Evolutionary conservation across 1,140 invertebrate genomes (phyloP), one percentile per base, ranked within the genome.

Genomic region (Scaptomyza hsui): DNA sequence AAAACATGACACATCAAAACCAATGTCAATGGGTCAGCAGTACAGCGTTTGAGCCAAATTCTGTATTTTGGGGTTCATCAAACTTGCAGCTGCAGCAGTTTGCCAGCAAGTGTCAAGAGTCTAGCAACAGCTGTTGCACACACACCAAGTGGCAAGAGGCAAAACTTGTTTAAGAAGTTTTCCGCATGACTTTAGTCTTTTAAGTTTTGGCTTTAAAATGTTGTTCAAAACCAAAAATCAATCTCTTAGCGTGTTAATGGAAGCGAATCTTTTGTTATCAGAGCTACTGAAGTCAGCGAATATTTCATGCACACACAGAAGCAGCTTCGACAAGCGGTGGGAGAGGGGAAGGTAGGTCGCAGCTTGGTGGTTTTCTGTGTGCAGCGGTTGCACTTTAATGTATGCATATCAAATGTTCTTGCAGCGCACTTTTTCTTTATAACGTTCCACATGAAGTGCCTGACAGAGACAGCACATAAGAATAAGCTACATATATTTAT

Each of bases 331-430:
- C 21, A 72, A 37, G 35, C 7, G 35, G 24, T 2, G 15, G 5
- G 29, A 6, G 35, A 21, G 18, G 4, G n/a, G n/a, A 13, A 10
- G 29, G 4, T 4, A 26, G 24, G 35, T 7, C n/a, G n/a, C n/a
- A n/a, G n/a, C n/a, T 9, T 37, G 63, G 13, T 42, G 32, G 49
- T 55, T 55, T n/a, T 41, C 37, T 35, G 18, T 65, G 52, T 64
- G 68, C 55, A 68, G 70, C 29, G 70, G 71, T 63, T 74, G 67
- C 72, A 64, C 64, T 71, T 74, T 71, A 70, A 74, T 74, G 64
- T 74, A 74, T 74, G 72, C 72, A 74, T 69, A 74, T 74, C 72
- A 74, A 74, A 74, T 71, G 59, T 52, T 74, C 59, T 64, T 71
- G 67, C 45, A 60, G 72, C 72, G 59, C 53, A 59, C 60, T 70